phyloP scores from a whole-genome alignment of 2,888 invertebrate species.

The Dione juno region DNA sequence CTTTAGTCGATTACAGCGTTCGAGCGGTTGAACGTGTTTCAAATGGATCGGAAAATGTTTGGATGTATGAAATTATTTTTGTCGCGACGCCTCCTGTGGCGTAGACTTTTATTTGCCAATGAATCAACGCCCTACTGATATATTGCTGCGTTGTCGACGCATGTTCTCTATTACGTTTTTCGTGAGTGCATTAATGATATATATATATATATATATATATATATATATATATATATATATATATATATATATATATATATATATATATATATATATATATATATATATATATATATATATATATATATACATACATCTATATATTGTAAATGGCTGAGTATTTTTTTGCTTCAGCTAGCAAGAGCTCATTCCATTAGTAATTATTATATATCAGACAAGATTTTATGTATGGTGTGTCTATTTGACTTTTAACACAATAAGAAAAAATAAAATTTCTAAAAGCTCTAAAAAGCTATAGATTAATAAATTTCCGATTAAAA shows the following conservation, averaged over 20 bases:
- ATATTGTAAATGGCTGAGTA: slow-evolving; percentile 41
- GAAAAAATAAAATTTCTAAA: no score
- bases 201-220: slow-evolving; percentile 22
- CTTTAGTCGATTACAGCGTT: slow-evolving; percentile 55
- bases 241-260: no score
- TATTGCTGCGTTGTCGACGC: slow-evolving; percentile 61
- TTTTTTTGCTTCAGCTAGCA: background rate
- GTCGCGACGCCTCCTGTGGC: slow-evolving; percentile 68
- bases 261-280: no score
- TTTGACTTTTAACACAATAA: no score
- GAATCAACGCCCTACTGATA: slow-evolving; percentile 74
- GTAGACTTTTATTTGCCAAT: slow-evolving; percentile 68
- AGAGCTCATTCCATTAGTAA: background rate
- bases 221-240: no score
- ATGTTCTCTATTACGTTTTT: slow-evolving; percentile 67
- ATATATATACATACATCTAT: no score
- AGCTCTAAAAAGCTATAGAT: no score
- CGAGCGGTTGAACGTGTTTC: slow-evolving; percentile 54
- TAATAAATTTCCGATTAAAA: background rate
- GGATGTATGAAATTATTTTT: slow-evolving; percentile 71
- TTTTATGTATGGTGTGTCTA: no score
- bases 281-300: no score
- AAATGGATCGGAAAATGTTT: slow-evolving; percentile 72
- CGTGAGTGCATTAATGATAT: slow-evolving; percentile 50
- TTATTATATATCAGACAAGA: background rate